Conservation (phyloP, 2,888 invertebrate species). For the Agyllia agylla region DNA sequence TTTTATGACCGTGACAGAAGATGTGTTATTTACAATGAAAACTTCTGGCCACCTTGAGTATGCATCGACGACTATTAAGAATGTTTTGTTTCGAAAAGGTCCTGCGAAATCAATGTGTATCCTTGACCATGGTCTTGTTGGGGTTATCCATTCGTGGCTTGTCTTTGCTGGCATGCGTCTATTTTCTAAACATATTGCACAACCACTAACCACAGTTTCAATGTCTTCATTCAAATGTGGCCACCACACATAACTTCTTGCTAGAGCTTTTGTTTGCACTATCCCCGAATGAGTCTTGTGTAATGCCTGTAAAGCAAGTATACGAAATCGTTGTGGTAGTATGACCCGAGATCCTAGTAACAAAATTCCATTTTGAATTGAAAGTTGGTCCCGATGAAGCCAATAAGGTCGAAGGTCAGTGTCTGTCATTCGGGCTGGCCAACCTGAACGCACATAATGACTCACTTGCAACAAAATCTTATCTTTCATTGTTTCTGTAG, state of each 20-base stretch:
- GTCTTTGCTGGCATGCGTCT: conserved; percentile 26
- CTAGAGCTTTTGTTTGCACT: conserved; percentile 68
- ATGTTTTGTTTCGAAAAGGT: conserved; percentile 42
- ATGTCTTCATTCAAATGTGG: conserved; percentile 60
- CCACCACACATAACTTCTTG: conserved; percentile 76
- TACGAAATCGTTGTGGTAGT: neutral
- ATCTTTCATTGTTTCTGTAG: conserved; percentile 35
- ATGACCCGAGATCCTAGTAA: too few species aligned
- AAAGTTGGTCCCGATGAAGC: conserved; percentile 34
- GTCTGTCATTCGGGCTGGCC: conserved; percentile 33
- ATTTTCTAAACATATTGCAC: neutral
- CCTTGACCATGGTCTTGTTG: conserved; percentile 52
- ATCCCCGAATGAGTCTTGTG: conserved; percentile 66
- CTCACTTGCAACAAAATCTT: conserved; percentile 21
- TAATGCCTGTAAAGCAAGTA: conserved; percentile 24
- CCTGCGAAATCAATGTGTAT: conserved; percentile 58
- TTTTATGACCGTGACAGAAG: conserved; percentile 7
- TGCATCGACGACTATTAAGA: conserved; percentile 50
- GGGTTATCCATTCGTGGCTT: conserved; percentile 37
- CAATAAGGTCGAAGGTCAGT: conserved; percentile 28
- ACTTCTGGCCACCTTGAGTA: conserved; percentile 51
- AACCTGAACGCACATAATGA: conserved; percentile 17
- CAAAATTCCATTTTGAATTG: conserved; percentile 14
- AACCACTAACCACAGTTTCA: neutral
- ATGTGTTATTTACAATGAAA: conserved; percentile 9